Conservation (phyloP, 2,888 invertebrate genomes). For the Diarsia rubi region DNA sequence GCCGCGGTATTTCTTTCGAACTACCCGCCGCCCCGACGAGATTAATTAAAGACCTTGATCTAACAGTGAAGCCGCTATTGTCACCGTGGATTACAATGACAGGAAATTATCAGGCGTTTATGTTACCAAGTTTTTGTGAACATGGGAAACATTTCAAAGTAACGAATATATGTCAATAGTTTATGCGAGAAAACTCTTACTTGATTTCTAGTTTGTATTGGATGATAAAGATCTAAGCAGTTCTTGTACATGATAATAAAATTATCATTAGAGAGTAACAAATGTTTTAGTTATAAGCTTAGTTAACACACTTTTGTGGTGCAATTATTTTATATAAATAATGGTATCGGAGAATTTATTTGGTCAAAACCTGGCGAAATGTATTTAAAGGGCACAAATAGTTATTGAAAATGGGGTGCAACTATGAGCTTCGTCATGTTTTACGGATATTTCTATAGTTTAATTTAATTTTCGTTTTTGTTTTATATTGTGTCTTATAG, state of each 20-base stretch:
- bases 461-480: no score
- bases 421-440: no score
- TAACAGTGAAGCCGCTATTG: background rate
- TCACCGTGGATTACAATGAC: conserved; percentile 20
- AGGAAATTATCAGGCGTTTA: conserved; percentile 23
- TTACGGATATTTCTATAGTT: no score
- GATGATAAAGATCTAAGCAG: background rate
- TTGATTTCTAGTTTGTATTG: conserved; percentile 10
- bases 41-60: no score
- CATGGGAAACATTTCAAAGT: conserved; percentile 21
- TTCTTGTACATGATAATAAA: conserved; percentile 2
- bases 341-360: no score
- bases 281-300: background rate
- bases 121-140: conserved; percentile 4
- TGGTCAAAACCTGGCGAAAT: no score
- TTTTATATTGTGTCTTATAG: no score
- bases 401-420: no score
- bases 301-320: background rate
- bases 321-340: background rate
- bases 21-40: no score
- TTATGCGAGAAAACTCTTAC: conserved; percentile 38
- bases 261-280: background rate
- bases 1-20: no score
- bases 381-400: no score
- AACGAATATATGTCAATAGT: conserved; percentile 31